Percentiles rank a stretch among this genome's conserved stretches.
These are phyloP conservation scores for Istiophorus platypterus DNA, from an alignment of 2,113 vertebrate genomes.

Conservation along the genomic window DNA sequence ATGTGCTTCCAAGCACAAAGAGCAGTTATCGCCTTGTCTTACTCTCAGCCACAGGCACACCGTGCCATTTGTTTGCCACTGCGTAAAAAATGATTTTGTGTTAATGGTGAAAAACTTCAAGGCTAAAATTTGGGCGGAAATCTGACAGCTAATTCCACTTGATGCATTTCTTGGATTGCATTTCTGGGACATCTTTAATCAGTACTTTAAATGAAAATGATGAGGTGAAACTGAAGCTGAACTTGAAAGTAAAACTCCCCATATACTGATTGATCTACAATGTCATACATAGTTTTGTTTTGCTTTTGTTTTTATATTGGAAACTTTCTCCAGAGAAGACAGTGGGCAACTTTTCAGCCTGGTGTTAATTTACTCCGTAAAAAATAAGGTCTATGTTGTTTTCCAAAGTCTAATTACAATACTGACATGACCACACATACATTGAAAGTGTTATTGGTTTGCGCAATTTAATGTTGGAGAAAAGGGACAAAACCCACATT, in stretches of 20 bases:
- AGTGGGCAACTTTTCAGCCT: background rate
- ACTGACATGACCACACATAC: no score
- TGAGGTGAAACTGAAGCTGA: background rate
- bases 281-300: background rate
- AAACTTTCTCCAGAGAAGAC: no score
- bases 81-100: conserved; percentile 10
- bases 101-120: background rate
- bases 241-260: background rate
- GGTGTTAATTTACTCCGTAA: background rate
- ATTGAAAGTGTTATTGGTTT: no score
- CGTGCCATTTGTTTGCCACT: conserved; percentile 1
- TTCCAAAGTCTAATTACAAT: no score
- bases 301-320: no score
- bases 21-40: conserved; percentile 2
- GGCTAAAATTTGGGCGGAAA: background rate
- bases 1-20: conserved; percentile 1
- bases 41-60: background rate
- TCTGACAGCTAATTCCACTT: background rate
- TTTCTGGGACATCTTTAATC: background rate
- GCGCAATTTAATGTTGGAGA: no score
- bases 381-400: no score
- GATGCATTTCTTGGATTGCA: background rate
- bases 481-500: no score
- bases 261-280: background rate
- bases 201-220: background rate